These are phyloP conservation scores for Oscarella lobularis DNA, from an alignment of 37 sponge, comb jelly and placozoan species.

Conservation along the genomic window DNA sequence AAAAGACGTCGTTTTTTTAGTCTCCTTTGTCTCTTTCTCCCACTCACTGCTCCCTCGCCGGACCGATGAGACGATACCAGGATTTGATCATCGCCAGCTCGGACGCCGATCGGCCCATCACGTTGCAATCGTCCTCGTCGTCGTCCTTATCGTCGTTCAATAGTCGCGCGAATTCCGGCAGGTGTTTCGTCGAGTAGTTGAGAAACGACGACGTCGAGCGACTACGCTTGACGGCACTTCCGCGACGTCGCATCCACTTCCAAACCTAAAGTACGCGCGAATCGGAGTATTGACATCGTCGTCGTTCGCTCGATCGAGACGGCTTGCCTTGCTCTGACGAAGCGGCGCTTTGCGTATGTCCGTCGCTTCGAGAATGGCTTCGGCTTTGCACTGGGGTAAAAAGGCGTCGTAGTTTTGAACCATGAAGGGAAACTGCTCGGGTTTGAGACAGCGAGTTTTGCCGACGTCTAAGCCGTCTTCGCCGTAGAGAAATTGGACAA, in stretches of 20 bases:
- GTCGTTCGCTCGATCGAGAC: background rate
- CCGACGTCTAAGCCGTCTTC: constrained; percentile 79
- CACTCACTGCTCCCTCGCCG: too few relatives aligned
- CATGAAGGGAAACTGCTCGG: constrained; percentile 63
- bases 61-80: too few relatives aligned
- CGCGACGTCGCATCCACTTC: background rate
- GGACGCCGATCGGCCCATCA: too few relatives aligned
- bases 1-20: too few relatives aligned
- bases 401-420: constrained; percentile 25
- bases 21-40: too few relatives aligned
- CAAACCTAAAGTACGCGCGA: too few relatives aligned
- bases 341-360: background rate
- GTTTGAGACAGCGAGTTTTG: constrained; percentile 46
- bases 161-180: too few relatives aligned
- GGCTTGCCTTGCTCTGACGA: background rate
- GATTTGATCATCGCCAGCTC: background rate
- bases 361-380: background rate
- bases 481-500: constrained; percentile 92
- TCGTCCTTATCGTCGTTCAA: too few relatives aligned
- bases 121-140: too few relatives aligned
- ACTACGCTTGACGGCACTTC: background rate
- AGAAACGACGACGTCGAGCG: background rate
- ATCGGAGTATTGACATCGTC: too few relatives aligned
- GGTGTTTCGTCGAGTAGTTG: background rate
- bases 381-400: background rate